Conservation (phyloP, 2,888 invertebrate species). For the Rhaphigaster nebulosa region DNA sequence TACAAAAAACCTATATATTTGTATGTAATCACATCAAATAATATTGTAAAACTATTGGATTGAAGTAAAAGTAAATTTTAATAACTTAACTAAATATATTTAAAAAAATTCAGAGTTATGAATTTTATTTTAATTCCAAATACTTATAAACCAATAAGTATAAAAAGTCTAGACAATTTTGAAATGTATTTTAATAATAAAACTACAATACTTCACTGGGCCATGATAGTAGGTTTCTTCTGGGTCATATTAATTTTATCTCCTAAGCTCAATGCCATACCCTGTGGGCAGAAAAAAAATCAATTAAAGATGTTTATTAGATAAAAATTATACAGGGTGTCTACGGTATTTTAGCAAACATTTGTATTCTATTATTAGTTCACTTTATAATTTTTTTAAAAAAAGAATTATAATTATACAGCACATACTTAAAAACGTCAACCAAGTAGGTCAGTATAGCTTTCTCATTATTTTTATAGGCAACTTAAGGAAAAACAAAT, state of each 20-base stretch:
- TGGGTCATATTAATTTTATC: slow-evolving; percentile 97
- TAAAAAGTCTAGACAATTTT: neutral
- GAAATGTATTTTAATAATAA: neutral
- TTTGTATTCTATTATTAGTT: neutral
- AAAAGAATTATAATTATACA: neutral
- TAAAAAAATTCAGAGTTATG: neutral
- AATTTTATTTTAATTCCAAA: neutral
- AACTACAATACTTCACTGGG: neutral
- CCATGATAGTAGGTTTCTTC: slow-evolving; percentile 72
- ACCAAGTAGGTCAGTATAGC: no score
- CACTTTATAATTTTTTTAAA: neutral
- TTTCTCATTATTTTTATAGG: no score
- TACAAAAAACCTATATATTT: slow-evolving; percentile 5
- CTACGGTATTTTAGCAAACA: neutral
- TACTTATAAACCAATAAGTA: slow-evolving; percentile 6
- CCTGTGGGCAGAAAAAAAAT: slow-evolving; percentile 74
- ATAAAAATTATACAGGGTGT: neutral
- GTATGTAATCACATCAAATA: neutral
- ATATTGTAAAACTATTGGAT: neutral
- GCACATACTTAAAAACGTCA: no score
- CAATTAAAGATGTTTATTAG: neutral
- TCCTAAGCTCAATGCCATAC: slow-evolving; percentile 98
- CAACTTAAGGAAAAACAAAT: no score
- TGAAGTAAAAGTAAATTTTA: neutral
- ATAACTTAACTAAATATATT: neutral